phyloP scores from a whole-genome alignment of 2,888 invertebrate species.

The Venusia cambrica region DNA sequence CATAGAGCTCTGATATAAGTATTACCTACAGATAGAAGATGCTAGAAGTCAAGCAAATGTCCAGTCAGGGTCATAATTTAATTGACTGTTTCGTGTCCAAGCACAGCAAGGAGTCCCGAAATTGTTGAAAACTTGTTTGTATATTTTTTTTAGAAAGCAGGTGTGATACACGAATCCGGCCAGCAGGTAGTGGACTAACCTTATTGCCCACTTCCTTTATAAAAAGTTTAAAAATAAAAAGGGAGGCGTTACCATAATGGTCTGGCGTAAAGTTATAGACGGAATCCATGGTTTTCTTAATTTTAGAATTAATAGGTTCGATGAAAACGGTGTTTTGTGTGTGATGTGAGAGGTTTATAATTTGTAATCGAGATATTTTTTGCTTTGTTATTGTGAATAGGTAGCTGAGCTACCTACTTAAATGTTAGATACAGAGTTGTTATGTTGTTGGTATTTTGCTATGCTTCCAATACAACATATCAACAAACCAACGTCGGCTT shows the following conservation, averaged over 20 bases:
- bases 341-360: no score
- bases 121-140: constrained; percentile 58
- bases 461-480: no score
- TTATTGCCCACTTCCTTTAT: constrained; percentile 67
- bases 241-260: constrained; percentile 48
- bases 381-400: no score
- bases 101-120: constrained; percentile 49
- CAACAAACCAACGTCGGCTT: no score
- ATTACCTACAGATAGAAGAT: no score
- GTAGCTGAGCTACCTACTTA: no score
- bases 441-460: no score
- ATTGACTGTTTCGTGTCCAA: constrained; percentile 52
- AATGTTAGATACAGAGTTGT: no score
- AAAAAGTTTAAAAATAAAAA: constrained; percentile 51
- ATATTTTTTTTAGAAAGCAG: constrained; percentile 70
- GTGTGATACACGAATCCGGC: constrained; percentile 50
- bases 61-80: constrained; percentile 42
- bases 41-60: constrained; percentile 18
- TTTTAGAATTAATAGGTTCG: constrained; percentile 35
- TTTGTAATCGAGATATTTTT: no score
- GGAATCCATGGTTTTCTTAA: constrained; percentile 37
- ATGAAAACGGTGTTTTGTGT: constrained; percentile 20
- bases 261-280: constrained; percentile 53
- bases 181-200: constrained; percentile 61
- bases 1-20: no score